A percentile compares a stretch with the other conserved stretches of the same genome.
phyloP scores from a whole-genome alignment of 53 echinoderm and acorn worm genomes.

The Holothuria leucospilota region DNA sequence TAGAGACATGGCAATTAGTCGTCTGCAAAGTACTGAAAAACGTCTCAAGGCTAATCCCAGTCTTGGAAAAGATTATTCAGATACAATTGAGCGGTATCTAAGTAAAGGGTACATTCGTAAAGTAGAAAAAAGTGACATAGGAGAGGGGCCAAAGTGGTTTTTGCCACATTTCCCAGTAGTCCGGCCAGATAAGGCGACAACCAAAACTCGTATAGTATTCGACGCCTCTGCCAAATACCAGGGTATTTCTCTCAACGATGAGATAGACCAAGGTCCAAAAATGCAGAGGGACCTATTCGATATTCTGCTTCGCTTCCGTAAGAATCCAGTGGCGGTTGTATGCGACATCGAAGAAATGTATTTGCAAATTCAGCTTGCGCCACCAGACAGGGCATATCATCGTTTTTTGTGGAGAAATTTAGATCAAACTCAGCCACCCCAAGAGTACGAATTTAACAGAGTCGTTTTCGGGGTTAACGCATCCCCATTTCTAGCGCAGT shows the following conservation, averaged over 20 bases:
- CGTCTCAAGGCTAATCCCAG: no score
- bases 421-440: not conserved
- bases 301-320: not conserved
- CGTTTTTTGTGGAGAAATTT: no score
- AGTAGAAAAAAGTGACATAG: not conserved
- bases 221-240: not conserved
- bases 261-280: not conserved
- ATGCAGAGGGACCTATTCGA: no score
- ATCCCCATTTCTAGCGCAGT: conserved; percentile 1
- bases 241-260: not conserved
- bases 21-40: no score
- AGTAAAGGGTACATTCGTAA: conserved; percentile 23
- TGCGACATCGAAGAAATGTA: no score
- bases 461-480: conserved; percentile 31
- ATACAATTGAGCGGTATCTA: no score
- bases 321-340: no score
- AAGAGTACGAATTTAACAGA: conserved; percentile 21
- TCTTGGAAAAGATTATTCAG: no score
- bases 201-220: not conserved
- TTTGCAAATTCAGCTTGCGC: not conserved
- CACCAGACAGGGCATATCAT: not conserved
- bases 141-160: no score
- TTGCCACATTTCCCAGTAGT: conserved; percentile 18
- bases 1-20: no score
- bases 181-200: not conserved